A percentile compares a stretch with the other conserved stretches of the same genome.
Evolutionary conservation across 92 coral and sea anemone genomes (phyloP).

Genomic region (Pocillopora grandis): DNA sequence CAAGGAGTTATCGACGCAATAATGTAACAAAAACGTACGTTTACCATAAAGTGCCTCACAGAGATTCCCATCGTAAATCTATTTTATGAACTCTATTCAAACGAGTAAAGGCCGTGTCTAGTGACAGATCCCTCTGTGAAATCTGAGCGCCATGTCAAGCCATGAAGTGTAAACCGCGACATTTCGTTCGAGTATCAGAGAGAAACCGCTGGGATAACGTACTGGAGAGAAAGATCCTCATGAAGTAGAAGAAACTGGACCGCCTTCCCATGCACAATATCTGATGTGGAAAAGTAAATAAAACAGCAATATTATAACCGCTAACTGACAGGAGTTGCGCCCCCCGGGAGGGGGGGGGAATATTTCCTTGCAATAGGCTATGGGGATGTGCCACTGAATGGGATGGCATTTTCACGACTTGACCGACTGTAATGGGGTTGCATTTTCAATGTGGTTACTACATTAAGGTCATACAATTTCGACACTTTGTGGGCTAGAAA

Average conservation of each 20-base stretch:
- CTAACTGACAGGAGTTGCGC: neutral
- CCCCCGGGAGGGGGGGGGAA: neutral
- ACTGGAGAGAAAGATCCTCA: constrained; percentile 94
- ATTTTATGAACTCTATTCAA: neutral
- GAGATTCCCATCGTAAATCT: neutral
- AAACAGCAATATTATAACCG: neutral
- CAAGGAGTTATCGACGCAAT: neutral
- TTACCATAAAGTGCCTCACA: neutral
- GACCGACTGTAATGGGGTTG: no score
- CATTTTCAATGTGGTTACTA: no score
- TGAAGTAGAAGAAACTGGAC: constrained; percentile 91
- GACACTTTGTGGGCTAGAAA: no score
- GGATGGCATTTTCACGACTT: no score
- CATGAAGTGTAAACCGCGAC: neutral
- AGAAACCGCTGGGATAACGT: constrained; percentile 88
- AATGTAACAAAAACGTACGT: no score
- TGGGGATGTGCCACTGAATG: no score
- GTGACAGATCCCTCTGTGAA: no score
- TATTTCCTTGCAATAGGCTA: no score
- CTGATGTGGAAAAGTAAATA: constrained; percentile 45
- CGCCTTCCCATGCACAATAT: constrained; percentile 90
- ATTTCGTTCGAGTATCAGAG: constrained; percentile 10
- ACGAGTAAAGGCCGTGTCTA: no score
- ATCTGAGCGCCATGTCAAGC: neutral
- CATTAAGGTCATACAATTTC: no score